A percentile compares a stretch with the other conserved stretches of the same genome.
Evolutionary conservation across 2,113 vertebrate genomes (phyloP).

Genomic region (Progne subis): DNA sequence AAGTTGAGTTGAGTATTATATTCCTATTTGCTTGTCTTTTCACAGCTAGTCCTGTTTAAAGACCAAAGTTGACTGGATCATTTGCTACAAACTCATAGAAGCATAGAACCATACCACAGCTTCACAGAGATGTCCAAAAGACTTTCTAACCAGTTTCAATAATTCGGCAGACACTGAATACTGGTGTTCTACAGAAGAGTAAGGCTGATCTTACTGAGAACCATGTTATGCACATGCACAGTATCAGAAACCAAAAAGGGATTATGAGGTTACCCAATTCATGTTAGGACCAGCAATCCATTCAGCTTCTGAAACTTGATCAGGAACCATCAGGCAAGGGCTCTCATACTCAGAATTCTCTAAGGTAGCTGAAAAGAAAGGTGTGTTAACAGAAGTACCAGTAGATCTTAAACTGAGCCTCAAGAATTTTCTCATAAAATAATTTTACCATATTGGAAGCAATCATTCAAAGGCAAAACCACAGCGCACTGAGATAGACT

Average conservation of each 20-base stretch:
- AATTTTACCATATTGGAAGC: neutral
- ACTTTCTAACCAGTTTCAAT: neutral
- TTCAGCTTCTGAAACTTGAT: constrained; percentile 50
- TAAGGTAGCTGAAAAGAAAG: constrained; percentile 53
- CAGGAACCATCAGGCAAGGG: neutral
- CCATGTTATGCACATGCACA: neutral
- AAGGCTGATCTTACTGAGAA: neutral
- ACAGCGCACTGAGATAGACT: neutral
- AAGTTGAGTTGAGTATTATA: neutral
- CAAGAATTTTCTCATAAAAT: neutral
- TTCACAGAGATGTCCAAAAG: neutral
- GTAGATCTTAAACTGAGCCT: neutral
- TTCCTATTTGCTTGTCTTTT: neutral
- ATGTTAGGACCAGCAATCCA: constrained; percentile 68
- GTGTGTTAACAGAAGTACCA: neutral
- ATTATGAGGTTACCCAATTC: constrained; percentile 63
- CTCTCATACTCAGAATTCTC: constrained; percentile 60
- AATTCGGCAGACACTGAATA: neutral
- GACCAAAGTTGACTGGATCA: neutral
- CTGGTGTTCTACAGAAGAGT: neutral
- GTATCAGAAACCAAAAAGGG: neutral
- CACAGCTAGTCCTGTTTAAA: neutral
- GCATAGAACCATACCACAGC: neutral
- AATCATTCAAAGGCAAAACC: neutral
- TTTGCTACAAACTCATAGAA: neutral